Conservation (phyloP, 2,113 vertebrate genomes). For the Pluvianellus socialis region DNA sequence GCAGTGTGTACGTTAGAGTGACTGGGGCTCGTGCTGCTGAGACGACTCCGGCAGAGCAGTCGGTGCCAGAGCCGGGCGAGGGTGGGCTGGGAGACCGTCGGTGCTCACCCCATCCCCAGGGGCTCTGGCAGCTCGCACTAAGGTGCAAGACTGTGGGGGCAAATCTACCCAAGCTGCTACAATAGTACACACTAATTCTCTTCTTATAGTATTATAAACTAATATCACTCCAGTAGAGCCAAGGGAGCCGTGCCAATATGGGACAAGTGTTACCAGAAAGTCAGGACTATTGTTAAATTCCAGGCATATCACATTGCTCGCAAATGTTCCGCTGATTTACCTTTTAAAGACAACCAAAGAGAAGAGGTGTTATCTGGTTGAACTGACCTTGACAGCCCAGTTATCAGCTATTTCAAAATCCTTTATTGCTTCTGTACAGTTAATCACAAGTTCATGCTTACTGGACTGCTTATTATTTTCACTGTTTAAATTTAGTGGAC, state of each 20-base stretch:
- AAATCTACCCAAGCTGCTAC: neutral
- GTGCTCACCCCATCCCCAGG: accelerated
- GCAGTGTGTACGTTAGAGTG: neutral
- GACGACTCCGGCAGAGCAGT: neutral
- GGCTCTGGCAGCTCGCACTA: neutral
- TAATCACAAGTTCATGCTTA: neutral
- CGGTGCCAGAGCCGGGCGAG: neutral
- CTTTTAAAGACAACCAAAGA: neutral
- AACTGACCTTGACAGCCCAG: neutral
- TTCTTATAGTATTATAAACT: neutral
- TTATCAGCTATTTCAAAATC: neutral
- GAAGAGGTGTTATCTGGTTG: neutral
- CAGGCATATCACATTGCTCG: neutral
- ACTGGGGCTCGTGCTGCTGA: neutral
- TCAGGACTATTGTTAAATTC: neutral
- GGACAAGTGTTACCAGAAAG: neutral
- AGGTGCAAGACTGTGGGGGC: neutral
- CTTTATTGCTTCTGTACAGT: neutral
- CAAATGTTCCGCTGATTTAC: accelerated
- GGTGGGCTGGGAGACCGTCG: neutral
- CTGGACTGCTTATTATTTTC: neutral
- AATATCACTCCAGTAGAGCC: neutral
- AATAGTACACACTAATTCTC: neutral
- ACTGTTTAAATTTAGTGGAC: neutral
- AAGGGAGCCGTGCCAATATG: accelerated